Evolutionary conservation across 2,113 vertebrate genomes (phyloP), one percentile per base, ranked within the genome.

Genomic region (Archocentrus centrarchus): DNA sequence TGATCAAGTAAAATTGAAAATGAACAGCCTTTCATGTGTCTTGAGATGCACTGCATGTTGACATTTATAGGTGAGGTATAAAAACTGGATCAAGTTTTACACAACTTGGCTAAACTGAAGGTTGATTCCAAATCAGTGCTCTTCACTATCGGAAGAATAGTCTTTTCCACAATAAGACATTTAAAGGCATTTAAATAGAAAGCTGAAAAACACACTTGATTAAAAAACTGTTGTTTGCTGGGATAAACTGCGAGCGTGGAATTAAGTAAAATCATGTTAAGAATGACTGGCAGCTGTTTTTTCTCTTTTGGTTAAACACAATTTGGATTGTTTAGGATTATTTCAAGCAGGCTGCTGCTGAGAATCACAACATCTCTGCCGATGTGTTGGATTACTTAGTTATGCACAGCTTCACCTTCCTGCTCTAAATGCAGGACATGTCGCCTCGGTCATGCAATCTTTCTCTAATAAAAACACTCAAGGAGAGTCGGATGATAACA

Each of bases 391-490:
- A 73, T 73, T 55, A 85, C 73, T 70, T 59, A 55, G 60, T 57
- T 55, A 73, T 55, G 68, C 27, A 50, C 53, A 73, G 53, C 59
- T 55, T 86, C 73, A 62, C 18, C 44, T 59, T 55, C 41, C 68
- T 83, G 64, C 39, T 89, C 64, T 64, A 22, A 78, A 88, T 82
- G 88, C 89, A 85, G 75, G 59, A 60, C 58, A n/a, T 17, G 83
- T 59, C 32, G 18, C 57, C 61, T 75, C 8, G 6, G 80, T 61
- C 81, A 78, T 55, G 84, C 84, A 75, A 79, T 68, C 79, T 85
- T 83, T 35, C 81, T 75, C 55, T 61, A 58, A 75, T 79, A 44
- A 80, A 66, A 70, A 77, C 10, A 86, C 75, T 50, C 66, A 4
- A 11, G 35, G 64, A 39, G 41, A 85, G 22, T 11, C 3, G 55